Conservation (phyloP, 1,140 invertebrate species). For the Drosophila sechellia region DNA sequence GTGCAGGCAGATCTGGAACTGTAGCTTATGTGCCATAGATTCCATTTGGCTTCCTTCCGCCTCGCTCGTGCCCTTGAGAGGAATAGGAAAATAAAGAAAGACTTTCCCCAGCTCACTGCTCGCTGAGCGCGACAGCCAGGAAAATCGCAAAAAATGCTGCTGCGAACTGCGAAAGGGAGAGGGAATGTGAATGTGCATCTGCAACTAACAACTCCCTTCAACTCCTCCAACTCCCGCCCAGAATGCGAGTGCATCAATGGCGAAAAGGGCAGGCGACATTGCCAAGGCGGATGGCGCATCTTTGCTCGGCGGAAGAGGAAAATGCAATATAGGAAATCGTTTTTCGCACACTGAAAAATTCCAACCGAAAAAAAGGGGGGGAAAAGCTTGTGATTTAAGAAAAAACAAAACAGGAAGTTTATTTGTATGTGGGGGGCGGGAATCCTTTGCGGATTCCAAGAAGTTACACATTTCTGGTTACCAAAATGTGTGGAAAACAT, state of each 20-base stretch:
- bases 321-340: conserved; percentile 84
- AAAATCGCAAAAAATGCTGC: conserved; percentile 48
- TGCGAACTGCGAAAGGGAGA: conserved; percentile 1
- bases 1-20: conserved; percentile 40
- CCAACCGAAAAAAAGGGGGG: conserved; percentile 9
- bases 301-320: conserved; percentile 78
- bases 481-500: conserved; percentile 42
- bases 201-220: conserved; percentile 8
- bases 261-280: conserved; percentile 29
- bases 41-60: conserved; percentile 56
- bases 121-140: conserved; percentile 43
- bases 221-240: background rate
- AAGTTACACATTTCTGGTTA: conserved; percentile 40
- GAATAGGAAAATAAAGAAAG: conserved; percentile 27
- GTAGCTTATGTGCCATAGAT: conserved; percentile 64
- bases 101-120: conserved; percentile 11
- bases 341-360: conserved; percentile 75
- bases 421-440: conserved; percentile 38
- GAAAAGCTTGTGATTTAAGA: conserved; percentile 18
- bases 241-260: conserved; percentile 43
- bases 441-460: conserved; percentile 27
- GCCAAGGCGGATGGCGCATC: conserved; percentile 72
- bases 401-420: conserved; percentile 79
- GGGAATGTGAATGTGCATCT: conserved; percentile 13
- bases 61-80: conserved; percentile 70